phyloP scores from a whole-genome alignment of 2,888 invertebrate genomes.

The Acanthosepion pharaonis region DNA sequence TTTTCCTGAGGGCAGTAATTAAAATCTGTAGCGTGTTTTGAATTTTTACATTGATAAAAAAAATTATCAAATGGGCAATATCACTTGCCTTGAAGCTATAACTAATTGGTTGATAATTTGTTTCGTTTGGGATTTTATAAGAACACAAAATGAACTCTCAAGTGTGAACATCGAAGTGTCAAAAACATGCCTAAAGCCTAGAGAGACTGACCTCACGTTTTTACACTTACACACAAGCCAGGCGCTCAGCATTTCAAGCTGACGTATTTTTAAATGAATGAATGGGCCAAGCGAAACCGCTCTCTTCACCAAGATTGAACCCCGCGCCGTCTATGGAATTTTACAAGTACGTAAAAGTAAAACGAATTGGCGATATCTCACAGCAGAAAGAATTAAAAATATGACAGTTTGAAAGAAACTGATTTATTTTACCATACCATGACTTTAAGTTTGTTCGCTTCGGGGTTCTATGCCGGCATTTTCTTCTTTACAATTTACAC shows the following conservation, averaged over 20 bases:
- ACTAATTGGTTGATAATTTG: neutral
- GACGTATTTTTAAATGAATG: no score
- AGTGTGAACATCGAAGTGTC: neutral
- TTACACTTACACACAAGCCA: neutral
- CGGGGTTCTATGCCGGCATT: no score
- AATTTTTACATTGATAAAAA: neutral
- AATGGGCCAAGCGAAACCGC: neutral
- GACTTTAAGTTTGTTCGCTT: neutral
- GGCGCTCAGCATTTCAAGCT: no score
- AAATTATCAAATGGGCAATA: neutral
- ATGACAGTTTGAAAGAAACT: neutral
- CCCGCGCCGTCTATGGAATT: no score
- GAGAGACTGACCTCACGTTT: neutral
- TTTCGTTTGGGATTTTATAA: neutral
- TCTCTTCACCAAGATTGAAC: no score
- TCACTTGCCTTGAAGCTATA: neutral
- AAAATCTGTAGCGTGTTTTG: neutral
- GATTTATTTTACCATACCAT: no score
- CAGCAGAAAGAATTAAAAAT: no score
- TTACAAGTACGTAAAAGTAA: no score
- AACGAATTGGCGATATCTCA: no score
- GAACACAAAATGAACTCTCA: neutral
- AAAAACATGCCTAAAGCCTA: neutral
- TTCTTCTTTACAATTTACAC: no score
- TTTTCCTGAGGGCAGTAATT: neutral